Evolutionary conservation across 2,113 vertebrate species (phyloP).

Genomic region (Scatophagus argus): DNA sequence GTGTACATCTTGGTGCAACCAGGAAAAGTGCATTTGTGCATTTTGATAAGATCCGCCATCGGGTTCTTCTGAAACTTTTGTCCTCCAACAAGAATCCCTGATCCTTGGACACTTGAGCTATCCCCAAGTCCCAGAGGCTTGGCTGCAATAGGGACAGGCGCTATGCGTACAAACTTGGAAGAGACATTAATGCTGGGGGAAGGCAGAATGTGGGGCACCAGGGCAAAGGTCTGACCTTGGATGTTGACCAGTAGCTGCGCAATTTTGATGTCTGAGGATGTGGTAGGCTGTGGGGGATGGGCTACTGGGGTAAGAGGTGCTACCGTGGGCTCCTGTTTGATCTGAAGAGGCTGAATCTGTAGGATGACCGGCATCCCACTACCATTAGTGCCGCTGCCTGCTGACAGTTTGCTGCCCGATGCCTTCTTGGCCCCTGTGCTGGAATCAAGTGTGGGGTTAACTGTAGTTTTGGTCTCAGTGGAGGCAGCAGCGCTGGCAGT

Average conservation of each 20-base stretch:
- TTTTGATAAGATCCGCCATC: slow-evolving; percentile 94
- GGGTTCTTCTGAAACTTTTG: slow-evolving; percentile 95
- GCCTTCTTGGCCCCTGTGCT: slow-evolving; percentile 62
- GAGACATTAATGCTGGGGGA: slow-evolving; percentile 87
- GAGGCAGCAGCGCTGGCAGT: slow-evolving; percentile 48
- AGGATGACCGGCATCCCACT: slow-evolving; percentile 87
- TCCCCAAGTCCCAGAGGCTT: slow-evolving; percentile 88
- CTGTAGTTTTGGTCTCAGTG: slow-evolving; percentile 79
- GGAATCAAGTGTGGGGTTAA: slow-evolving; percentile 30
- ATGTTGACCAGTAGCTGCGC: slow-evolving; percentile 94
- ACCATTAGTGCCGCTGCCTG: slow-evolving; percentile 60
- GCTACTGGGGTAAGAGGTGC: slow-evolving; percentile 65
- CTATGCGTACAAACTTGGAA: slow-evolving; percentile 95
- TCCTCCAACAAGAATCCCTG: slow-evolving; percentile 85
- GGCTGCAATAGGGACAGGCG: slow-evolving; percentile 94
- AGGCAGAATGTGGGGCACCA: slow-evolving; percentile 92
- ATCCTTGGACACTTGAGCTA: slow-evolving; percentile 73
- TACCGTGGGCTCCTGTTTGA: slow-evolving; percentile 86
- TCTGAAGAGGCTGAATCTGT: slow-evolving; percentile 90
- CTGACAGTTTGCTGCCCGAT: slow-evolving; percentile 65
- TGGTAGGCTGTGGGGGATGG: slow-evolving; percentile 73
- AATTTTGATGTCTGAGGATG: slow-evolving; percentile 88
- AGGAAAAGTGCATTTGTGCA: slow-evolving; percentile 96
- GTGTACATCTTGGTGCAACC: slow-evolving; percentile 98
- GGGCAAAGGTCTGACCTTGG: slow-evolving; percentile 94